Evolutionary conservation across 2,888 invertebrate species (phyloP).

Genomic region (Eurytoma adleriae): DNA sequence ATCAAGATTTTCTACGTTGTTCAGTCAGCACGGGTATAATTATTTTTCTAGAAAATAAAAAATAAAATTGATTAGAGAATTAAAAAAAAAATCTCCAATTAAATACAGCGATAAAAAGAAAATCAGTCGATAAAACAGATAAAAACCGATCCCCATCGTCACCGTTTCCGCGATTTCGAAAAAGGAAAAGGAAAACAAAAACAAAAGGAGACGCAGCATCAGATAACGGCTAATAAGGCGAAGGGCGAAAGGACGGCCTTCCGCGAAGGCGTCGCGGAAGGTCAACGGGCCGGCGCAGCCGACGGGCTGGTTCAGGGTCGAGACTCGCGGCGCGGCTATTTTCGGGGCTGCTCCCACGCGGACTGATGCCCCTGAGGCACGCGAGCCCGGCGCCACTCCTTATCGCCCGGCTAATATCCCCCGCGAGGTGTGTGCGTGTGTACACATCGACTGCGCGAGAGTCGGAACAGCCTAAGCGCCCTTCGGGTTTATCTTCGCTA

Average conservation of each 20-base stretch:
- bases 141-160: no score
- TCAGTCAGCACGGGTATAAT: no score
- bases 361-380: constrained; percentile 30
- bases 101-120: no score
- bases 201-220: background rate
- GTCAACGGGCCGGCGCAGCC: constrained; percentile 24
- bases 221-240: background rate
- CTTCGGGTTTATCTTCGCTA: no score
- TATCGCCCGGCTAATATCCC: no score
- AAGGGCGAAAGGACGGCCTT: constrained; percentile 11
- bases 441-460: background rate
- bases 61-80: no score
- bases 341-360: background rate
- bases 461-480: background rate
- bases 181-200: no score
- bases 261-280: constrained; percentile 15
- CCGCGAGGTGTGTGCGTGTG: background rate
- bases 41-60: no score
- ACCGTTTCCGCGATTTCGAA: no score
- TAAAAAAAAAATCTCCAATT: no score
- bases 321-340: constrained; percentile 12
- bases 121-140: no score
- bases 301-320: constrained; percentile 46
- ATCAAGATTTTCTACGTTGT: no score
- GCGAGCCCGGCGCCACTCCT: constrained; percentile 22